A percentile compares a stretch with the other conserved stretches of the same genome.
Evolutionary conservation across 2,113 vertebrate species (phyloP).

Genomic region (Psophia crepitans): DNA sequence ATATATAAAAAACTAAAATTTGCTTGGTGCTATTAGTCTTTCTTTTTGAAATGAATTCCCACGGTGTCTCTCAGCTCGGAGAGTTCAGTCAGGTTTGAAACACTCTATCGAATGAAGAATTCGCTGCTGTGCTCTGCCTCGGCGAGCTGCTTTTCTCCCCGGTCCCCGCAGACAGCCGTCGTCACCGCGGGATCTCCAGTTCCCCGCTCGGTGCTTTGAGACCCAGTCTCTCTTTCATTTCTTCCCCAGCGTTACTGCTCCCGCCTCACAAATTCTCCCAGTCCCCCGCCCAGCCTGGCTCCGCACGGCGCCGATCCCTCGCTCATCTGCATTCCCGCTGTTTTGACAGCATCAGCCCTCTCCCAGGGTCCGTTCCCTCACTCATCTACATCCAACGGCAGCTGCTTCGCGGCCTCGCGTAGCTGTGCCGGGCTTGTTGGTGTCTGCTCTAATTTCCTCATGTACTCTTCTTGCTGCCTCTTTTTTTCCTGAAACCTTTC

Average conservation of each 20-base stretch:
- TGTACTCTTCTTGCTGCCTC: not conserved
- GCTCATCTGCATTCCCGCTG: not conserved
- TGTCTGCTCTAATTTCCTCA: not conserved
- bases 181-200: rapidly evolving
- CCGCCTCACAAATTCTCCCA: not conserved
- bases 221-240: not conserved
- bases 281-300: not conserved
- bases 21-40: not conserved
- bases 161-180: rapidly evolving
- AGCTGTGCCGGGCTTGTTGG: not conserved
- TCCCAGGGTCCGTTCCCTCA: not conserved
- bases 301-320: not conserved
- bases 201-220: not conserved
- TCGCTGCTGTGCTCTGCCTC: not conserved
- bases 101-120: not conserved
- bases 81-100: not conserved
- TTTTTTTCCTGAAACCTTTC: not conserved
- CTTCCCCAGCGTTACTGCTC: not conserved
- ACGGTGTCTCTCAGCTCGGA: not conserved
- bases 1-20: not conserved
- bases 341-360: not conserved
- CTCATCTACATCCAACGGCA: not conserved
- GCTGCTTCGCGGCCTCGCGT: not conserved
- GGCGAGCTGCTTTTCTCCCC: not conserved
- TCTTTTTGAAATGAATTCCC: not conserved